These are phyloP conservation scores for Xanthorhoe spadicearia DNA, from an alignment of 2,888 invertebrate species.

Conservation along the genomic window DNA sequence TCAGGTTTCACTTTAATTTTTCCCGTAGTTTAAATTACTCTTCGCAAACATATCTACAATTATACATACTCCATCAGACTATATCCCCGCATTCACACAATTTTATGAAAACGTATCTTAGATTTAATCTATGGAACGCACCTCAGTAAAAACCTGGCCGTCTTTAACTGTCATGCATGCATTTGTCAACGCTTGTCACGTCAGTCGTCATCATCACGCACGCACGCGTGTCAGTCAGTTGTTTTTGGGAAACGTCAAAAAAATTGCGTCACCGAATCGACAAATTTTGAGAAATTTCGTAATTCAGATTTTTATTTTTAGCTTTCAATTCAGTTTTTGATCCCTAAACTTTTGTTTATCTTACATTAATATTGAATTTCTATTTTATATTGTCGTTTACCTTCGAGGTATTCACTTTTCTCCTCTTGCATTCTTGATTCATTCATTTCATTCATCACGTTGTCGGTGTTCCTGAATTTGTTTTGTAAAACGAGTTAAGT, in stretches of 20 bases:
- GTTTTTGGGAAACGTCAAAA: conserved; percentile 7
- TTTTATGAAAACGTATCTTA: no score
- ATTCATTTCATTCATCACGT: conserved; percentile 1
- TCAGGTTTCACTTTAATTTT: no score
- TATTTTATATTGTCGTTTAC: conserved; percentile 2
- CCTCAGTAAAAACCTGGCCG: no score
- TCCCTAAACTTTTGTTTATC: conserved; percentile 4
- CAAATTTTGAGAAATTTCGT: conserved; percentile 17
- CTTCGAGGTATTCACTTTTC: conserved; percentile 11
- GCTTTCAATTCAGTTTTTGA: conserved; percentile 23
- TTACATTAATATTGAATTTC: conserved; percentile 2
- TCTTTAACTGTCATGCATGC: neutral
- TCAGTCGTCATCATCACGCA: neutral
- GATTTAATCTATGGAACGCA: no score
- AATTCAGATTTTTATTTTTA: conserved; percentile 22
- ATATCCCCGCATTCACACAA: no score
- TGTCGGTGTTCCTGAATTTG: conserved; percentile 4
- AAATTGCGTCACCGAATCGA: conserved; percentile 10
- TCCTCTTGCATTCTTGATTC: neutral
- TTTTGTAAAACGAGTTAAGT: conserved; percentile 6
- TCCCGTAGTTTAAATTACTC: no score
- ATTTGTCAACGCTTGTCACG: neutral
- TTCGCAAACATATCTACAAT: no score
- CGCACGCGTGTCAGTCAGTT: neutral
- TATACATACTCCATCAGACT: no score